A percentile compares a stretch with the other conserved stretches of the same genome.
Evolutionary conservation across 92 coral and sea anemone species (phyloP).

Genomic region (Pocillopora grandis): DNA sequence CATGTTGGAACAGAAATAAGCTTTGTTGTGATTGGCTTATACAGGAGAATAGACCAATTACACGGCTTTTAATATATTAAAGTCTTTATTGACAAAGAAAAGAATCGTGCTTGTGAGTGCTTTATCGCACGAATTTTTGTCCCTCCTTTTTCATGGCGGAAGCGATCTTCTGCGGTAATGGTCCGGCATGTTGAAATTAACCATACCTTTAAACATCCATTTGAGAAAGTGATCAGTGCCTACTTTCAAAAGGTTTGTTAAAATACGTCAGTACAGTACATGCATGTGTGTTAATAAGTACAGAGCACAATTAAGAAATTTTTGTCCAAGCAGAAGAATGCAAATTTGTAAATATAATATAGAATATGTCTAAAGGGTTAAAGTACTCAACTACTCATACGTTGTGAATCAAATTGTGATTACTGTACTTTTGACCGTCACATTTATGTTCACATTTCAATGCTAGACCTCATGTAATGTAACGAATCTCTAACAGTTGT

Average conservation of each 20-base stretch:
- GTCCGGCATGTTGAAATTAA: constrained; percentile 70
- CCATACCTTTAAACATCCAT: constrained; percentile 88
- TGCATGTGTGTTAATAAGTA: neutral
- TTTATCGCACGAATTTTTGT: neutral
- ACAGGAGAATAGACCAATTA: neutral
- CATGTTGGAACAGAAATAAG: constrained; percentile 26
- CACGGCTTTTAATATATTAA: neutral
- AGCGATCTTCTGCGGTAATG: constrained; percentile 47
- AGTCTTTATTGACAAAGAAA: neutral
- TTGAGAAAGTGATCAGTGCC: constrained; percentile 82
- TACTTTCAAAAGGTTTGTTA: constrained; percentile 87
- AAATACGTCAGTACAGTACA: neutral
- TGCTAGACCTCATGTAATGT: neutral
- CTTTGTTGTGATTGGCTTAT: constrained; percentile 24
- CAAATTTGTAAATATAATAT: too few relatives aligned
- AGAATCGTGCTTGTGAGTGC: neutral
- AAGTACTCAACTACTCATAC: too few relatives aligned
- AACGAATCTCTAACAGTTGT: neutral
- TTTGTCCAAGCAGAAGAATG: neutral
- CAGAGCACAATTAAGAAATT: neutral
- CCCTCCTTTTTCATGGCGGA: constrained; percentile 34
- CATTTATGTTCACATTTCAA: too few relatives aligned
- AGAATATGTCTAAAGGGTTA: too few relatives aligned
- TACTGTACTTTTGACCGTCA: too few relatives aligned
- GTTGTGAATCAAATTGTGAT: too few relatives aligned